These are phyloP conservation scores for Squalus acanthias DNA, from an alignment of 2,797 vertebrate genomes.

Conservation along the genomic window DNA sequence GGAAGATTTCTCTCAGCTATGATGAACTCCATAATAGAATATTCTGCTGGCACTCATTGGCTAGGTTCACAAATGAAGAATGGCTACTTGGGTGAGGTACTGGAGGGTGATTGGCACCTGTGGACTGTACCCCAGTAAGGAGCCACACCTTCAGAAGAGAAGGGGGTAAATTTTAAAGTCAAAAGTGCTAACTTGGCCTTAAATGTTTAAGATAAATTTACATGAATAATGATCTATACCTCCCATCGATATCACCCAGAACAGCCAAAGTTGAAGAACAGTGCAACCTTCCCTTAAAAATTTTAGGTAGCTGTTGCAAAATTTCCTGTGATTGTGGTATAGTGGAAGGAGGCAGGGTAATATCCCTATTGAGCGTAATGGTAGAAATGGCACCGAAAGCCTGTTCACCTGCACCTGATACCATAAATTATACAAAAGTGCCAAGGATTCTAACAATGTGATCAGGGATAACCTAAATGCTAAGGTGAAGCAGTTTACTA, in stretches of 20 bases:
- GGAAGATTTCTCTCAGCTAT: not conserved
- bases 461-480: not conserved
- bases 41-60: not conserved
- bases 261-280: not conserved
- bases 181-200: not conserved
- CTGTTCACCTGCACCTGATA: not conserved
- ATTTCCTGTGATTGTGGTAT: not conserved
- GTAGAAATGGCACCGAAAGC: not conserved
- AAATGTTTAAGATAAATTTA: not conserved
- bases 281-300: not conserved
- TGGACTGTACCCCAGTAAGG: not conserved
- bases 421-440: not conserved
- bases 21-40: not conserved
- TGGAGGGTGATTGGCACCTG: not conserved
- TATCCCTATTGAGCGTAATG: no score
- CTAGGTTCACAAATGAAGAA: not conserved
- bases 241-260: not conserved
- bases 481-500: not conserved
- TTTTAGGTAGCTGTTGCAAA: not conserved
- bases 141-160: not conserved
- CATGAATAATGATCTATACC: not conserved
- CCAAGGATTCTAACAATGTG: not conserved
- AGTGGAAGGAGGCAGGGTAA: not conserved
- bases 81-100: not conserved
- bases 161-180: not conserved